phyloP scores from a whole-genome alignment of 2,888 invertebrate species.

The Prenolepis imparis region DNA sequence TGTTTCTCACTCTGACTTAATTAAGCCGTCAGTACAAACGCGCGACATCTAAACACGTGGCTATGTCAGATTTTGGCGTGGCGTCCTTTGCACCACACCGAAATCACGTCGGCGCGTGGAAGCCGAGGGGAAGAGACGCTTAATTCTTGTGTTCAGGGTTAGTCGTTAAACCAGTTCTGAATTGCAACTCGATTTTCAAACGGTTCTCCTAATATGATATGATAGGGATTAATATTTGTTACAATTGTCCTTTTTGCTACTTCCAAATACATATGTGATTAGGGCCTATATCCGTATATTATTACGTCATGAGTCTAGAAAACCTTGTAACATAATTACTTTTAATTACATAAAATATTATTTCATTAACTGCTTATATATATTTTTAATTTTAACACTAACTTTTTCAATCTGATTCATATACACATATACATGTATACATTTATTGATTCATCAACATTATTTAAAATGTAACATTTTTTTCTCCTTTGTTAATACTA shows the following conservation, averaged over 20 bases:
- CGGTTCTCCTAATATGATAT: constrained; percentile 11
- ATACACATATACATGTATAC: not conserved
- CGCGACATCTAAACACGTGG: constrained; percentile 76
- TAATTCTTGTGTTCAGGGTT: constrained; percentile 52
- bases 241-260: constrained; percentile 11
- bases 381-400: no score
- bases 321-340: not conserved
- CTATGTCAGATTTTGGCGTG: constrained; percentile 75
- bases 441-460: not conserved
- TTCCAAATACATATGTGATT: not conserved
- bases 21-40: constrained; percentile 78
- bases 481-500: constrained; percentile 1
- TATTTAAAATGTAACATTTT: not conserved
- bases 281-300: not conserved
- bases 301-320: not conserved
- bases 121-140: constrained; percentile 27
- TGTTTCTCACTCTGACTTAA: constrained; percentile 70
- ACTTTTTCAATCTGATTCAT: no score
- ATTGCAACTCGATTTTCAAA: constrained; percentile 43
- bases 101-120: constrained; percentile 62
- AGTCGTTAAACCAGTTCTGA: constrained; percentile 44
- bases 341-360: not conserved
- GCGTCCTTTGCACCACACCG: constrained; percentile 59
- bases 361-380: not conserved
- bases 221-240: constrained; percentile 37